phyloP scores from a whole-genome alignment of 2,797 vertebrate genomes.

The Hippopotamyrus pictus region DNA sequence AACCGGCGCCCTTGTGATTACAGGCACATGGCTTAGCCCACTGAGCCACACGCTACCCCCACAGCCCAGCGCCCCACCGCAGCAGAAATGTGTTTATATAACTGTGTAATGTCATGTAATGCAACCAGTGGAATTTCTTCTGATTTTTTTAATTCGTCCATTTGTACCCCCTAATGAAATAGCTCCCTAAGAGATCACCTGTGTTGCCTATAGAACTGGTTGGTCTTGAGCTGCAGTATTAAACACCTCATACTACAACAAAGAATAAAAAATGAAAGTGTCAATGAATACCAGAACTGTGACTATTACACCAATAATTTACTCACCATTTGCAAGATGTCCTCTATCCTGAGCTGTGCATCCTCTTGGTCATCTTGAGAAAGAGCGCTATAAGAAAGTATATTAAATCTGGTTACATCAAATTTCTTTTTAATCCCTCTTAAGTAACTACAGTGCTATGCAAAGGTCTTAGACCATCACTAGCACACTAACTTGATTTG shows the following conservation, averaged over 20 bases:
- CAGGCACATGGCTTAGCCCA: no score
- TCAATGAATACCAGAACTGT: background rate
- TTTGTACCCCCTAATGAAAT: background rate
- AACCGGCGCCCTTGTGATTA: no score
- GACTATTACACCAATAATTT: slow-evolving; percentile 13
- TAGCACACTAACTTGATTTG: background rate
- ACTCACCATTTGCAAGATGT: slow-evolving; percentile 85
- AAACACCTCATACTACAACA: background rate
- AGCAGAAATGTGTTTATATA: background rate
- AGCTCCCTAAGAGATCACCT: background rate
- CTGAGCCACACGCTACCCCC: no score
- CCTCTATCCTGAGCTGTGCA: slow-evolving; percentile 81
- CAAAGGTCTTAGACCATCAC: background rate
- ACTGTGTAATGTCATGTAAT: background rate
- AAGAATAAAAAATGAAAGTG: background rate
- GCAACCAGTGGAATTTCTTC: background rate
- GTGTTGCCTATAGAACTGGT: background rate
- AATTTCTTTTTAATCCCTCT: background rate
- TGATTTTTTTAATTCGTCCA: background rate
- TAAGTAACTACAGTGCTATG: background rate
- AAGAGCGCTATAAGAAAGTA: slow-evolving; percentile 67
- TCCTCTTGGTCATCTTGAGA: slow-evolving; percentile 94
- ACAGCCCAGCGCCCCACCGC: background rate
- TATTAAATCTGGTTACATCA: slow-evolving; percentile 1
- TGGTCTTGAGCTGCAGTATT: background rate